phyloP scores from a whole-genome alignment of 2,797 vertebrate genomes.

The Gorsachius magnificus region DNA sequence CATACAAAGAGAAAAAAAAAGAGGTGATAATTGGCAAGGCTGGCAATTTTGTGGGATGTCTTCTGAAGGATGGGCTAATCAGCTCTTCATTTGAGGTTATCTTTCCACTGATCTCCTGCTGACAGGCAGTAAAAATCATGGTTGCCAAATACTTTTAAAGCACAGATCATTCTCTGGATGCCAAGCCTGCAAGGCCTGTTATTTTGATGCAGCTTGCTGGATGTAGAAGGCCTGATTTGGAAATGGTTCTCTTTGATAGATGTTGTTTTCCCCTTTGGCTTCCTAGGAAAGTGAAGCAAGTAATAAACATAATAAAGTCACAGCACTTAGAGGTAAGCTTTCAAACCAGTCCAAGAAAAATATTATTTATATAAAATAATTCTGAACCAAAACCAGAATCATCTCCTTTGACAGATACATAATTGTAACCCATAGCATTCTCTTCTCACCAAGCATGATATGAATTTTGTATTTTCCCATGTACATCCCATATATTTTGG shows the following conservation, averaged over 20 bases:
- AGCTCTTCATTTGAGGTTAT: slow-evolving; percentile 16
- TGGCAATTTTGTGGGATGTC: background rate
- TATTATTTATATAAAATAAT: slow-evolving; percentile 52
- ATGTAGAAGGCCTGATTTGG: slow-evolving; percentile 9
- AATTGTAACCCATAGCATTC: background rate
- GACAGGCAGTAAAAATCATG: slow-evolving; percentile 14
- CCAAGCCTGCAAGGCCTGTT: slow-evolving; percentile 53
- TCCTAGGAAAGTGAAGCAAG: slow-evolving; percentile 20
- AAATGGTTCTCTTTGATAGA: slow-evolving; percentile 31
- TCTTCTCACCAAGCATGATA: background rate
- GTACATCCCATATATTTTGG: background rate
- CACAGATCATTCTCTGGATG: background rate
- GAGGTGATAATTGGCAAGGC: background rate
- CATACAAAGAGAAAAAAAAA: background rate
- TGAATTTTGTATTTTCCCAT: background rate
- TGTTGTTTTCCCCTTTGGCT: slow-evolving; percentile 36
- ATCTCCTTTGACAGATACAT: background rate
- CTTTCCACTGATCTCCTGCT: slow-evolving; percentile 26
- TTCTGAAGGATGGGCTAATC: background rate
- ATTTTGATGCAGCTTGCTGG: slow-evolving; percentile 40
- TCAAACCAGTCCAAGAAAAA: slow-evolving; percentile 68
- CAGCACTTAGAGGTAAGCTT: slow-evolving; percentile 50
- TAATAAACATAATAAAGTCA: slow-evolving; percentile 28
- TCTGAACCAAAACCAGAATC: background rate
- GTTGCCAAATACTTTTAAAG: slow-evolving; percentile 20